Base-by-base conservation (phyloP, 2,797 vertebrate species). In the Gambelia wislizenii region DNA sequence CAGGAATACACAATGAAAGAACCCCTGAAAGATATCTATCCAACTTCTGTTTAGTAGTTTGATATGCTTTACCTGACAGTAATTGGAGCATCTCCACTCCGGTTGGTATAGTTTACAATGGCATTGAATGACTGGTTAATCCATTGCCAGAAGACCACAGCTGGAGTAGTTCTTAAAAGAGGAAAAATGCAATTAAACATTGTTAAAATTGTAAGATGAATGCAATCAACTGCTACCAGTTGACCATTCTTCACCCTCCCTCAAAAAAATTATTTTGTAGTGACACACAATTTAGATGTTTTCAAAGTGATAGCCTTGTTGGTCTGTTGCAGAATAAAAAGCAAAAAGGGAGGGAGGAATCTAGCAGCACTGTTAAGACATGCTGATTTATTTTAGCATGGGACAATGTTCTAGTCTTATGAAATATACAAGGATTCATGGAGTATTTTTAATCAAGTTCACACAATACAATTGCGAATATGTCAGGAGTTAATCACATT, bases 121-220 rank as follows among this genome's bases (percentile, higher is more conserved):
- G 99, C 99, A 10, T 99, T 99, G 97, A 99, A 99, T 89, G 99
- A 99, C 97, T 99, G 99, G 97, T 99, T 99, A 95, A 99, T 97
- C 99, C 99, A 99, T 94, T 99, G 99, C 99, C 99, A 99, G 95
- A 99, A 97, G 77, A 99, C 86, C 90, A 99, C 99, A 0, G 99
- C 99, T 30, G 99, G 98, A 36, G 98, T 98, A 0, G 99, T 98
- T 97, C 99, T 99, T 91, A 84, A 95, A 77, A 92, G 93, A 88
- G 44, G 92, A 70, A 91, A 95, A 93, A 13, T 54, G 47, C n/a
- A 64, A 67, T 76, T 44, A 70, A 33, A 70, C 54, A 88, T 44
- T 56, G 69, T 72, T 22, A 39, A 91, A 67, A 85, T 79, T 86
- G 52, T 1, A 0, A 78, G 1, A 36, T 27, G 25, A 89, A 49